Base-by-base conservation (phyloP, 1,140 invertebrate genomes). In the Leptopilina clavipes region DNA sequence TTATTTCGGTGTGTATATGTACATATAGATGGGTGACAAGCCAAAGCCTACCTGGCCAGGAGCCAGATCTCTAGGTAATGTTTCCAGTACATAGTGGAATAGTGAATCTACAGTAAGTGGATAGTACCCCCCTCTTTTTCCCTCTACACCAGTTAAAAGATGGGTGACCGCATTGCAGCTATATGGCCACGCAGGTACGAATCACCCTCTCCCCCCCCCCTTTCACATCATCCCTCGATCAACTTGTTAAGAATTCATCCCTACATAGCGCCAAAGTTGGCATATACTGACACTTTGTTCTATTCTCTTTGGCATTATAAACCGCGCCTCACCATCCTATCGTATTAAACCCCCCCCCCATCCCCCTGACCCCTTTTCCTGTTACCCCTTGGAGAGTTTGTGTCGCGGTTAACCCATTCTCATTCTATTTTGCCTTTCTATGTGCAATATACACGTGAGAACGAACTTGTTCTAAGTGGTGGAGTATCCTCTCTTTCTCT, bases 121-220 rank as follows among this genome's bases (percentile, higher is more conserved):
- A 84, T 81, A 80, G 76, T 82, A 85, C 74, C 56, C 76, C 73
- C 52, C 72, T 31, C 25, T 6, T 31, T 6, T 6, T 6, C 74
- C 71, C 76, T 71, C 52, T 70, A n/a, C 71, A 59, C 52, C 70
- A 73, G 54, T 48, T 43, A 59, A 82, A 82, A 84, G 82, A 89
- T 87, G 76, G 83, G 77, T 83, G 80, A 83, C 87, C 86, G 87
- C 88, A 89, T 87, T 89, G 88, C 87, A 89, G 86, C 83, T 87
- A 85, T 81, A 87, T 87, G 84, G 83, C 82, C 84, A 89, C 81
- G 81, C 84, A 86, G 84, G 82, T 85, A 85, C 82, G 77, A 84
- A 83, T 84, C 81, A 85, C 80, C 81, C 79, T 84, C 80, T 76
- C 81, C 73, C 48, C 5, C 73, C 48, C 5, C 48, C n/a, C 48